These are phyloP conservation scores for Glaucidium brasilianum DNA, from an alignment of 2,113 vertebrate species.

Conservation along the genomic window DNA sequence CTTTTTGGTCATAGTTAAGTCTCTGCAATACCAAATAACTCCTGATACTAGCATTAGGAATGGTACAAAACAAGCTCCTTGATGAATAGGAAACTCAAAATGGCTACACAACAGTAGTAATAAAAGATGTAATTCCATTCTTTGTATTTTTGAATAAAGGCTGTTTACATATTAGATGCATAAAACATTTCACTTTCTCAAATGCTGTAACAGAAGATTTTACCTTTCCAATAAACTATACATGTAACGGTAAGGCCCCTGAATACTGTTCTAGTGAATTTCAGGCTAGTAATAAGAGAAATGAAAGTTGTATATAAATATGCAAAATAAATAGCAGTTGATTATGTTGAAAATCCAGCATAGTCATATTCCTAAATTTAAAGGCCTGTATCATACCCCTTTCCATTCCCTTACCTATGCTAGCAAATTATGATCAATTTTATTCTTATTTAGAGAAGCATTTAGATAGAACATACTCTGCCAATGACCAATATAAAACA, in stretches of 20 bases:
- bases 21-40: neutral
- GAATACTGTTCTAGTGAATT: neutral
- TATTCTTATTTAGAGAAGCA: neutral
- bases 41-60: neutral
- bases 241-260: neutral
- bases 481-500: neutral
- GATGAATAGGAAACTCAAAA: neutral
- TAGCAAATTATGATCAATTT: neutral
- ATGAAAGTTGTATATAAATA: neutral
- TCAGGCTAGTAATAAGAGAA: neutral
- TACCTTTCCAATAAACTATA: neutral
- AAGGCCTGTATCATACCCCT: neutral
- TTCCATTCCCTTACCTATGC: neutral
- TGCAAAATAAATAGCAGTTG: neutral
- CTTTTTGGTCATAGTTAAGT: neutral
- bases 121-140: neutral
- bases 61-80: neutral
- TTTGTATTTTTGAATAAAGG: neutral
- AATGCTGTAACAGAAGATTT: neutral
- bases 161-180: neutral
- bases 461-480: neutral
- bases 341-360: neutral
- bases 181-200: neutral
- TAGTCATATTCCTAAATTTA: neutral
- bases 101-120: neutral